Evolutionary conservation across 2,888 invertebrate species (phyloP).

Genomic region (Fragum sueziense): DNA sequence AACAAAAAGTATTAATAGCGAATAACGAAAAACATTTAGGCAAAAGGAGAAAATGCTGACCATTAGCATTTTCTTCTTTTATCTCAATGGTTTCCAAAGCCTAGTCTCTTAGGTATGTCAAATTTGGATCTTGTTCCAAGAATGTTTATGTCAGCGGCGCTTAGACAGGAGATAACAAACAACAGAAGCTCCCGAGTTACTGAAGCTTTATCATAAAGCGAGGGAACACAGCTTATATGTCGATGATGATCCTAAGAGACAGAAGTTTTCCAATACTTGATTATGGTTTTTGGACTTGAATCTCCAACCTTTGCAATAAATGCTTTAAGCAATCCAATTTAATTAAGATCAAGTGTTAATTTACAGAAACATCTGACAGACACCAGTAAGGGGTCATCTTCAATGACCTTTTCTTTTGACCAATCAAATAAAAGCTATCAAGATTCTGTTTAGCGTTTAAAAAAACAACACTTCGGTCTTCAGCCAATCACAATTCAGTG

Average conservation of each 20-base stretch:
- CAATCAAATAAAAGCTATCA: no score
- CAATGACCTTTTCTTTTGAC: no score
- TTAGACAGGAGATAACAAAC: conserved; percentile 74
- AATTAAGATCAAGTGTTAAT: no score
- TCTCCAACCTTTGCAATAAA: no score
- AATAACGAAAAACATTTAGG: no score
- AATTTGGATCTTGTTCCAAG: no score
- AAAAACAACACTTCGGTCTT: neutral
- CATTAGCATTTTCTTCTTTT: neutral
- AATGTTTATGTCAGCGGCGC: conserved; percentile 69
- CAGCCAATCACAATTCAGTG: neutral
- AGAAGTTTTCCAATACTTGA: conserved; percentile 59
- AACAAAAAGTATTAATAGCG: neutral
- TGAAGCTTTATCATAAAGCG: conserved; percentile 73
- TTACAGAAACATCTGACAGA: no score
- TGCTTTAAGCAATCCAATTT: no score
- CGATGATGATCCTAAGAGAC: conserved; percentile 57
- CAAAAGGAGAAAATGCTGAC: neutral
- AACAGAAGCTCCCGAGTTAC: conserved; percentile 71
- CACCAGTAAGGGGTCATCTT: no score
- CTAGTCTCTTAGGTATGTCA: neutral
- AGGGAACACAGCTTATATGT: conserved; percentile 70
- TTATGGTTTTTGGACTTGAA: neutral
- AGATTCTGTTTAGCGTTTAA: no score
- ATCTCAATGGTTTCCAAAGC: neutral